Percentiles rank a stretch among this genome's conserved stretches.
phyloP scores from a whole-genome alignment of 2,113 vertebrate genomes.

The Octodon degus region DNA sequence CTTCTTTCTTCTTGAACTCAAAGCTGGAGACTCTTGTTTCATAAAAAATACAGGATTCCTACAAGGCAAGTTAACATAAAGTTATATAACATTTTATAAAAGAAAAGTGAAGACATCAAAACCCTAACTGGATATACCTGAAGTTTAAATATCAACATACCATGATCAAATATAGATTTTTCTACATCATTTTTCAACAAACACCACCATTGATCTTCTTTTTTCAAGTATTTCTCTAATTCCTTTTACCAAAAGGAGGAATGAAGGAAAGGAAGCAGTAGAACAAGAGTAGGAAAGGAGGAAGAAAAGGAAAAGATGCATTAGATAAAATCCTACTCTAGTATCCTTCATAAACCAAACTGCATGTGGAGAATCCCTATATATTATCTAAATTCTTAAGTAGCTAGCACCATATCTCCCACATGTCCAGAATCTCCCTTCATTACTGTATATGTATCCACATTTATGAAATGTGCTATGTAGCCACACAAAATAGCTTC shows the following conservation, averaged over 20 bases:
- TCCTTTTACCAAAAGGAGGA: not conserved
- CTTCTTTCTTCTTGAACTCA: not conserved
- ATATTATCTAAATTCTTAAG: not conserved
- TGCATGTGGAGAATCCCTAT: not conserved
- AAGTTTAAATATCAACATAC: not conserved
- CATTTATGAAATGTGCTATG: not conserved
- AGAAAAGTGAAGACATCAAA: not conserved
- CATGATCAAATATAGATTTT: not conserved
- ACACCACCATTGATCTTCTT: not conserved
- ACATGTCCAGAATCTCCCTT: not conserved
- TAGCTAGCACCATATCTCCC: not conserved
- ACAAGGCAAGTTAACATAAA: not conserved
- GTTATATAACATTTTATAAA: not conserved
- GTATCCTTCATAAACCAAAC: not conserved
- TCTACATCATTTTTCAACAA: not conserved
- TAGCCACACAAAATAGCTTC: not conserved
- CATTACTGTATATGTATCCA: constrained; percentile 16
- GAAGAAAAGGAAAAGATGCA: not conserved
- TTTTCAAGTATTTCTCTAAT: constrained; percentile 6
- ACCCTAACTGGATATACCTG: not conserved
- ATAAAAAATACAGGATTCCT: not conserved
- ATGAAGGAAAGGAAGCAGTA: too few relatives aligned
- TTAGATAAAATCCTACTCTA: not conserved
- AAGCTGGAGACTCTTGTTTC: not conserved
- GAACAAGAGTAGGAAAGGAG: not conserved